Base-by-base conservation (phyloP, 37 sponge, comb jelly and placozoan species). In the Tethya wilhelma region DNA sequence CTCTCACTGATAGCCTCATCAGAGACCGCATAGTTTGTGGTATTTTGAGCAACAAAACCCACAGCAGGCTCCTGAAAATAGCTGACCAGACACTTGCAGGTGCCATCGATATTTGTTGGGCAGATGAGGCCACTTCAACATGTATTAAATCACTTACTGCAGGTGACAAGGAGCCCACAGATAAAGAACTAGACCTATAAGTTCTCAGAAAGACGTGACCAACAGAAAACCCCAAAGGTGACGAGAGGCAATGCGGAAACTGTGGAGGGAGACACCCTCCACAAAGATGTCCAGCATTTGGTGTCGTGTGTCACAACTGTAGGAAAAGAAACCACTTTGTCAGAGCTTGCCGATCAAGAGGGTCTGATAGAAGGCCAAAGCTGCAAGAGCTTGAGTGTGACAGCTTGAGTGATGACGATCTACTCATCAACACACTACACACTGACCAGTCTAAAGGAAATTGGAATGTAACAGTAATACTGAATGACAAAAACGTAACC, bases 21-120 rank as follows among this genome's bases (percentile, higher is more conserved):
- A 53, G 39, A 53, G 76, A 84, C 56, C 40, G 75, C 4, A 37
- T 84, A 14, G 55, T 83, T 30, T 43, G 84, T 60, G 74, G 84
- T 17, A 74, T 74, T 11, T 44, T 28, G 14, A 44, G 41, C 53
- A 55, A 73, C 56, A 36, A 42, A 9, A 83, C 75, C 9, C 28
- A 59, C 32, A 17, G 39, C 66, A 33, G 84, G 28, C 75, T 83
- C 33, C 58, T 83, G 31, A 64, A 65, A 41, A 74, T 19, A 25
- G 43, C 31, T 19, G 53, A 49, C 53, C 53, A 19, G 14, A 75
- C 67, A 64, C 49, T 84, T 4, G 36, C 46, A 57, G 38, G 55
- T 28, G 81, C 81, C 23, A 1, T 80, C 2, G 81, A 67, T 25
- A 68, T 80, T 57, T 69, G 81, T 40, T 22, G 70, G 39, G 81